These are phyloP conservation scores for Xiphydria camelus DNA, from an alignment of 2,888 invertebrate genomes.

Conservation along the genomic window DNA sequence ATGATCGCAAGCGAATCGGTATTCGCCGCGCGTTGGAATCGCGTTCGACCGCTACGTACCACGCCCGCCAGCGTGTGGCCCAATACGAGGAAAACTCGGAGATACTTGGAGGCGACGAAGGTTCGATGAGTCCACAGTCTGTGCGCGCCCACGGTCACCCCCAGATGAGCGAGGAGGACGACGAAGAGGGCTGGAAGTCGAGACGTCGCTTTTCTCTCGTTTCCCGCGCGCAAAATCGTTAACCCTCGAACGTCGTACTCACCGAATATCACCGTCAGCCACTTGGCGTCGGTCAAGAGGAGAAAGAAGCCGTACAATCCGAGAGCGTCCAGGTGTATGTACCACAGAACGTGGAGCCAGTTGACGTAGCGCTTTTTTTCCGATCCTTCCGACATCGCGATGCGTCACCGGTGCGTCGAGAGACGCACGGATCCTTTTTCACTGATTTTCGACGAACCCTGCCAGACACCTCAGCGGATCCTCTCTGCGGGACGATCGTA, in stretches of 20 bases:
- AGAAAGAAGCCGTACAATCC: constrained; percentile 69
- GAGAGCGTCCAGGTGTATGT: constrained; percentile 73
- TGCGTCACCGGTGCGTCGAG: too few species aligned
- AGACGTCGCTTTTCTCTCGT: not conserved
- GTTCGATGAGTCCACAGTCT: constrained; percentile 89
- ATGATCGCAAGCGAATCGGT: too few species aligned
- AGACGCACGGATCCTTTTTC: too few species aligned
- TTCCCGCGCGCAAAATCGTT: not conserved
- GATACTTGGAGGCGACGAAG: constrained; percentile 74
- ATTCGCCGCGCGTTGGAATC: too few species aligned
- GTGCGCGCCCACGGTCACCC: constrained; percentile 90
- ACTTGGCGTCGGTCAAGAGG: constrained; percentile 64
- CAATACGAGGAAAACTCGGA: constrained; percentile 77
- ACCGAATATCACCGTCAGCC: constrained; percentile 69
- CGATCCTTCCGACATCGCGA: too few species aligned
- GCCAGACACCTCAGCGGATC: too few species aligned
- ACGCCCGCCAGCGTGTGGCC: constrained; percentile 87
- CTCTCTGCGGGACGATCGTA: too few species aligned
- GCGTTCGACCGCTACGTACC: too few species aligned
- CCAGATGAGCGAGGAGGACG: constrained; percentile 69
- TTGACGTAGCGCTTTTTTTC: constrained; percentile 65
- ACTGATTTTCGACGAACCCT: too few species aligned
- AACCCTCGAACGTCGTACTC: constrained; percentile 57
- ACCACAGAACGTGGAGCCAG: constrained; percentile 75
- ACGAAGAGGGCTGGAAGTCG: constrained; percentile 65